Conservation (phyloP, 2,113 vertebrate genomes). For the Ageneiosus marmoratus region DNA sequence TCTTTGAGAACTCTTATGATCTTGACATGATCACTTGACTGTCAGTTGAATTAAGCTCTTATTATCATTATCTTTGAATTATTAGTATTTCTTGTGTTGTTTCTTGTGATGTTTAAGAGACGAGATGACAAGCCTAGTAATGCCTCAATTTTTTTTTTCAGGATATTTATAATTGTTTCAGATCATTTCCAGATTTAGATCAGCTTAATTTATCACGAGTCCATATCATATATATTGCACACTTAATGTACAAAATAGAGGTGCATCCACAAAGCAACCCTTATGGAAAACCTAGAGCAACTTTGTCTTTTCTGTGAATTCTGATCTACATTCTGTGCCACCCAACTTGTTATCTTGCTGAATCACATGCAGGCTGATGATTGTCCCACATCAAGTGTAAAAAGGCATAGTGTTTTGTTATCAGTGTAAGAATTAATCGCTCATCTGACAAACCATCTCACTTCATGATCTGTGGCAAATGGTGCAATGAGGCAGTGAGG, state of each 20-base stretch:
- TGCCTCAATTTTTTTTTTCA: background rate
- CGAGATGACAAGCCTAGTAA: background rate
- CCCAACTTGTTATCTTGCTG: constrained; percentile 32
- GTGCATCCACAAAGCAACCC: background rate
- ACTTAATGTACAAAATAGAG: background rate
- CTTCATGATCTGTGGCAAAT: constrained; percentile 18
- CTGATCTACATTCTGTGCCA: constrained; percentile 19
- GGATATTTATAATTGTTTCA: background rate
- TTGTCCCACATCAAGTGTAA: constrained; percentile 21
- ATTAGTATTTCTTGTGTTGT: background rate
- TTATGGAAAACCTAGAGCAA: background rate
- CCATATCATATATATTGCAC: background rate
- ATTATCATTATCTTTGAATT: background rate
- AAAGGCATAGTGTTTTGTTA: constrained; percentile 33
- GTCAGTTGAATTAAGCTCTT: background rate
- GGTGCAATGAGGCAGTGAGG: background rate
- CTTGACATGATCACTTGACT: background rate
- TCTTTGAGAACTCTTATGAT: background rate
- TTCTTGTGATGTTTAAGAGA: background rate
- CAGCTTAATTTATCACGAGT: background rate
- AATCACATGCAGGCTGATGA: constrained; percentile 34
- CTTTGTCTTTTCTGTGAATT: background rate
- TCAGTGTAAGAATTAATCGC: constrained; percentile 17
- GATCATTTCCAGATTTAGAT: background rate
- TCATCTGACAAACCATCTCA: constrained; percentile 25